A percentile compares a stretch with the other conserved stretches of the same genome.
These are phyloP conservation scores for Scolopax mira DNA, from an alignment of 2,113 vertebrate species.

Conservation along the genomic window DNA sequence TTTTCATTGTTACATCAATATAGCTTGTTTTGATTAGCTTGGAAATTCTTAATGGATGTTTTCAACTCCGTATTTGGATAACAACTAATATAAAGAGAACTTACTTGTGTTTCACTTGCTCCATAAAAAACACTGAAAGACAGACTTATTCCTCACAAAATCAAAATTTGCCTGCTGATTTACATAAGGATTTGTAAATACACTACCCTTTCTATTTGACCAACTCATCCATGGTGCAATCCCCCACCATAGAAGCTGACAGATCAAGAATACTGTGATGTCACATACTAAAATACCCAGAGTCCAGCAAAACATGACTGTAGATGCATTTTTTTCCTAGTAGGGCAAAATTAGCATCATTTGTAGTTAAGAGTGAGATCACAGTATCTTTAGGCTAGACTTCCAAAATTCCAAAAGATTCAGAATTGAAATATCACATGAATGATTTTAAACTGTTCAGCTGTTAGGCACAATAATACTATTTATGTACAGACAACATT, in stretches of 20 bases:
- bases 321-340: neutral
- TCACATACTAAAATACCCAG: neutral
- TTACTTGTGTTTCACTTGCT: neutral
- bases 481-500: neutral
- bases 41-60: neutral
- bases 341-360: neutral
- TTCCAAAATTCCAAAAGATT: neutral
- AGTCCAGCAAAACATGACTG: neutral
- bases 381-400: neutral
- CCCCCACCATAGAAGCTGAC: neutral
- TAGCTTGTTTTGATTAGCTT: neutral
- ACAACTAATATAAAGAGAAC: neutral
- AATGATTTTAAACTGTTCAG: neutral
- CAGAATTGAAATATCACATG: neutral
- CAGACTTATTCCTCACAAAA: neutral
- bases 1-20: neutral
- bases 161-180: neutral
- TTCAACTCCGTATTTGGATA: neutral
- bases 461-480: neutral
- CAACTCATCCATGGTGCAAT: neutral
- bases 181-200: neutral
- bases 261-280: neutral
- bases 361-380: neutral
- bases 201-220: neutral
- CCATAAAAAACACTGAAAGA: neutral